Conservation (phyloP, 2,113 vertebrate species). For the Megaceryle maxima region DNA sequence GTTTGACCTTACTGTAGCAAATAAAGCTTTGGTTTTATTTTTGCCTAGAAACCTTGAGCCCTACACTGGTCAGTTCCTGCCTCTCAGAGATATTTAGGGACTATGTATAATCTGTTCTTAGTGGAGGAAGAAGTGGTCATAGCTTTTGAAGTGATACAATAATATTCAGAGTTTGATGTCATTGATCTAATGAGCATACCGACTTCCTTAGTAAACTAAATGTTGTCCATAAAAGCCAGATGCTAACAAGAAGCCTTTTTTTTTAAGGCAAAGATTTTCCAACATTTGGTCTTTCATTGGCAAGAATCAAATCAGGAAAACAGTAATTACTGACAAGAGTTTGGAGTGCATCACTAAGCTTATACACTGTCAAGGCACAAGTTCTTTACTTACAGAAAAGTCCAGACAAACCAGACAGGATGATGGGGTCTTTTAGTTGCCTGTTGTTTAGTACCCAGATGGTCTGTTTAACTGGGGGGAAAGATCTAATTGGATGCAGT, state of each 20-base stretch:
- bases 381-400: not conserved
- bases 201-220: slow-evolving; percentile 40
- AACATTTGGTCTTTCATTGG: not conserved
- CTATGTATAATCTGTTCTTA: not conserved
- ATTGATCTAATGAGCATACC: not conserved
- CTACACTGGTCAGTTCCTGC: not conserved
- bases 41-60: not conserved
- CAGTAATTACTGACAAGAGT: not conserved
- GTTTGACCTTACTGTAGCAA: not conserved
- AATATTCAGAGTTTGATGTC: not conserved
- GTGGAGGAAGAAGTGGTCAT: not conserved
- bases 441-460: not conserved
- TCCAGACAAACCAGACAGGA: not conserved
- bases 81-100: not conserved
- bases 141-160: not conserved
- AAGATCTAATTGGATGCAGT: not conserved
- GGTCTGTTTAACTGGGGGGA: not conserved
- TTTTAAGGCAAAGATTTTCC: not conserved
- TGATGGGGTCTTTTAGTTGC: not conserved
- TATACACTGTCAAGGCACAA: not conserved
- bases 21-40: not conserved
- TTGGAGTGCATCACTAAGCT: not conserved
- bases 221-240: not conserved
- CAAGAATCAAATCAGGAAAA: not conserved
- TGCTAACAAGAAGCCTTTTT: not conserved